Base-by-base conservation (phyloP, 2,888 invertebrate species). In the Thecocarcelia acutangulata region DNA sequence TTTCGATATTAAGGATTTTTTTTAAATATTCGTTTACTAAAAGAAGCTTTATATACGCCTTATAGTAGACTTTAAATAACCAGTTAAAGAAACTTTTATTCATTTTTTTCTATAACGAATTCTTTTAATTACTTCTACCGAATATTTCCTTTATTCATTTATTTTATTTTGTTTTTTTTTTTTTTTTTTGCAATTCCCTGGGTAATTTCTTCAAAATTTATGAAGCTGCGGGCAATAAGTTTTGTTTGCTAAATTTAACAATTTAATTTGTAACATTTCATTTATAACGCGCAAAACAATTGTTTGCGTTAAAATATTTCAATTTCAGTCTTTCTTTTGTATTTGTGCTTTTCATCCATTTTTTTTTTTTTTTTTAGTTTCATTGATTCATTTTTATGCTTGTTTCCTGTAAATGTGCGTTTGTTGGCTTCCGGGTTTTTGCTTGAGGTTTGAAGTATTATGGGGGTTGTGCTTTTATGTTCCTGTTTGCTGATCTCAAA, bases 231-330 rank as follows among this genome's bases (percentile, higher is more conserved):
- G 9, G 64, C 78, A 58, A 78, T 66, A 72, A 78, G 64, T 78
- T 78, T 72, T 78, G 64, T 48, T 59, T 69, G 73, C 54, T 82
- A 74, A 74, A 82, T 77, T 82, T 64, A 73, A 77, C 81, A 82
- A 69, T 81, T 69, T 68, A 59, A 54, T 77, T 63, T 48, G 54
- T 42, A 56, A 66, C 76, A 66, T 76, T 80, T 80, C 64, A 76
- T 72, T 81, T 77, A 58, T 68, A 76, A 37, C 12, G 66, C 72
- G 19, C 50, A 40, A 42, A 44, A 44, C 3, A 15, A 44, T 5
- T 33, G 33, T 33, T 33, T 33, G 9, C 9, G 33, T 9, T 9
- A 33, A 33, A 33, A 8, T 33, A 33, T 33, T 33, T 33, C 9
- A 9, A 33, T 33, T 33, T 8, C n/a, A 17, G 44, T 40, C 37